Base-by-base conservation (phyloP, 2,888 invertebrate species). In the Drosophila yooni region DNA sequence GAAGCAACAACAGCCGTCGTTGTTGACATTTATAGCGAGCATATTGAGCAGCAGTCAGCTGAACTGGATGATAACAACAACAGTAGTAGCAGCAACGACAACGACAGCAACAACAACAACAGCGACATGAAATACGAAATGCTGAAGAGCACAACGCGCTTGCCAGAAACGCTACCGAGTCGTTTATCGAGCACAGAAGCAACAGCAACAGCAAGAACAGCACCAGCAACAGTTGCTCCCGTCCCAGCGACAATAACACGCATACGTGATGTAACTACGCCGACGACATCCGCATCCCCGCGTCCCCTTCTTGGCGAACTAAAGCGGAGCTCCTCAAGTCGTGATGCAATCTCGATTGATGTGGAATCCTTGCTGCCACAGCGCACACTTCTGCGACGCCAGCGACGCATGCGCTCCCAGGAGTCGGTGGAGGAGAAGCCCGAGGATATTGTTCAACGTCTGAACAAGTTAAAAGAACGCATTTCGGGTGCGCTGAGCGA, bases 401-500 rank as follows among this genome's bases (percentile, higher is more conserved):
- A 92, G 46, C 76, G 91, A 21, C 91, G 92, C n/a, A 79, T 92
- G 78, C 81, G 82, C 0, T 79, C 83, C 6, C 88, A 91, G 66
- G 83, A 86, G 0, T 85, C 91, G 2, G 75, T 60, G 5, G 84
- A 87, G 60, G 85, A 89, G 54, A 91, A 90, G 31, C 82, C 89
- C 5, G 78, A 88, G 3, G 92, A 92, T 89, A 88, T 92, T 1
- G 87, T 93, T 5, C 92, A 89, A 52, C 89, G 93, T 4, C 76
- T 93, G 21, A 93, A 91, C 77, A 91, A 91, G 60, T 76, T 93
- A 1, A 91, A 91, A 33, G 93, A 91, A 1, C 92, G 92, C 60
- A 93, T 93, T 50, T 89, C 93, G 5, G 93, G 88, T 1, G 92
- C 92, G 0, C 78, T 93, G 5, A 92, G 88, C 46, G 93, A 93